Percentiles rank a stretch among this genome's conserved stretches.
Evolutionary conservation across 2,797 vertebrate species (phyloP).

Genomic region (Macrochelys suwanniensis): DNA sequence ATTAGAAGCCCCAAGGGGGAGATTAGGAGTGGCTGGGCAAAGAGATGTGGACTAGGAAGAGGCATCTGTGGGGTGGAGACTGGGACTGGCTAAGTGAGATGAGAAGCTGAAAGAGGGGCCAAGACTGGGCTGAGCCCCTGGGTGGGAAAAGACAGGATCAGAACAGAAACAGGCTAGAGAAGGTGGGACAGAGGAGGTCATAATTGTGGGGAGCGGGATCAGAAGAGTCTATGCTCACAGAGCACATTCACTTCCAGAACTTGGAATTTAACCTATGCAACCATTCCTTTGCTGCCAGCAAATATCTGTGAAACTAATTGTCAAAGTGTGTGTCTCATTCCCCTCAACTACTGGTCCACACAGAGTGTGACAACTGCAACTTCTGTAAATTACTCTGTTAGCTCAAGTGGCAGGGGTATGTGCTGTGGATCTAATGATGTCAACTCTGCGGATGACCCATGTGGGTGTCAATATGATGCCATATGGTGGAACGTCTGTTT

Average conservation of each 20-base stretch:
- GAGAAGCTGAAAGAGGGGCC: slow-evolving; percentile 57
- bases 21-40: slow-evolving; percentile 44
- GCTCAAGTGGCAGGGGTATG: not conserved
- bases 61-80: slow-evolving; percentile 30
- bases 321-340: slow-evolving; percentile 8
- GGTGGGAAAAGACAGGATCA: slow-evolving; percentile 10
- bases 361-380: slow-evolving; percentile 24
- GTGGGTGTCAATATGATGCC: too few relatives aligned
- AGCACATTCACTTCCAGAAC: slow-evolving; percentile 1
- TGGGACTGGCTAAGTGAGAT: not conserved
- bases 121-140: slow-evolving; percentile 54
- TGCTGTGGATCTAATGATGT: not conserved
- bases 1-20: slow-evolving; percentile 27
- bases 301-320: slow-evolving; percentile 52
- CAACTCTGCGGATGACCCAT: too few relatives aligned
- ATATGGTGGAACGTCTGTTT: too few relatives aligned
- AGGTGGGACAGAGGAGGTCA: not conserved
- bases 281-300: slow-evolving; percentile 27
- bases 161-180: not conserved
- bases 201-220: slow-evolving; percentile 19
- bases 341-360: not conserved
- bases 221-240: not conserved
- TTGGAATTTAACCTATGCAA: slow-evolving; percentile 35
- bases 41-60: slow-evolving; percentile 30
- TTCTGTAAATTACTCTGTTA: slow-evolving; percentile 3